Percentiles rank a stretch among this genome's conserved stretches.
Conservation (phyloP, 2,888 invertebrate species). For the Cheilosia variabilis region DNA sequence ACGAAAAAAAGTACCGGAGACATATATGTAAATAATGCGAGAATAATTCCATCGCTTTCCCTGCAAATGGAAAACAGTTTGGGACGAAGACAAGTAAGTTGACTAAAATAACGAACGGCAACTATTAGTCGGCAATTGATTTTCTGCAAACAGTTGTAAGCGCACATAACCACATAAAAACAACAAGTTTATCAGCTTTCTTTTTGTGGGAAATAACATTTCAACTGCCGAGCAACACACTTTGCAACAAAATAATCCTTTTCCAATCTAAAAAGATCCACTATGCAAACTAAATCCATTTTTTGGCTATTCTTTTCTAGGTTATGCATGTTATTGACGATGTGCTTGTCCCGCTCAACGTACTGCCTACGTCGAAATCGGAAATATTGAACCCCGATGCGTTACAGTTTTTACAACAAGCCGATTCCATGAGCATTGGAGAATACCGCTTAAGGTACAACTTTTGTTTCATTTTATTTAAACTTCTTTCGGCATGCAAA, state of each 20-base stretch:
- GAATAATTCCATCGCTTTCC: conserved; percentile 88
- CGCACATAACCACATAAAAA: no score
- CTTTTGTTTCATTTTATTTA: neutral
- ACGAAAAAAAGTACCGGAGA: conserved; percentile 88
- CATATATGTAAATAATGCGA: conserved; percentile 94
- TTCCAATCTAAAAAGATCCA: no score
- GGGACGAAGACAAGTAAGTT: conserved; percentile 86
- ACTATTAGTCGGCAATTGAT: no score
- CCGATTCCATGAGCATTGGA: conserved; percentile 90
- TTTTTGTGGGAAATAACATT: no score
- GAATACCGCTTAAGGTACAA: conserved; percentile 89
- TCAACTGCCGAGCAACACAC: no score
- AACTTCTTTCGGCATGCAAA: neutral
- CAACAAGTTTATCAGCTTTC: no score
- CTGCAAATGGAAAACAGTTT: conserved; percentile 86
- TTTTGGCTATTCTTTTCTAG: conserved; percentile 83
- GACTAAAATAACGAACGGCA: neutral
- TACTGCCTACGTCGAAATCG: conserved; percentile 86
- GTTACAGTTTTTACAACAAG: conserved; percentile 90
- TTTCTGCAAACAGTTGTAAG: no score
- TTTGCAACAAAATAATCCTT: no score
- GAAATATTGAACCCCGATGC: conserved; percentile 92
- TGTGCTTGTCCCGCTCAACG: conserved; percentile 91
- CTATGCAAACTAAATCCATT: neutral
- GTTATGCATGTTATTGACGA: conserved; percentile 95